phyloP scores from a whole-genome alignment of 1,140 invertebrate genomes.

The Procambarus clarkii region DNA sequence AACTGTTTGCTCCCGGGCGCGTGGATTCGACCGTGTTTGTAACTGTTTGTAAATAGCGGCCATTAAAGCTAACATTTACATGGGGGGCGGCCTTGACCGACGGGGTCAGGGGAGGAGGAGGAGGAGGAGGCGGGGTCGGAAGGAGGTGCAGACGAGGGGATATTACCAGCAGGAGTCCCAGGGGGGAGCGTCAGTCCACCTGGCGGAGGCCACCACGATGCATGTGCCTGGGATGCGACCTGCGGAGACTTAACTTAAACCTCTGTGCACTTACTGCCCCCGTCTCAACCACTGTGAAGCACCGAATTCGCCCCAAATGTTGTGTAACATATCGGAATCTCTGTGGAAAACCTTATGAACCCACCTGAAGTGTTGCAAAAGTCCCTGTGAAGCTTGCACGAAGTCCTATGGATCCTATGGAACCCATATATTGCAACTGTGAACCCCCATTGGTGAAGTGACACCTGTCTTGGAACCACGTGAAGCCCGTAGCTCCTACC shows the following conservation, averaged over 20 bases:
- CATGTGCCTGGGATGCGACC: neutral
- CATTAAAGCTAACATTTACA: slow-evolving; percentile 69
- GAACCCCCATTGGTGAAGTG: too few species aligned
- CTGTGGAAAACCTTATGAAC: too few species aligned
- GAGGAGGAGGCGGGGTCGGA: neutral
- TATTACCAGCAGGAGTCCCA: neutral
- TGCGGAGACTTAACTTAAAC: too few species aligned
- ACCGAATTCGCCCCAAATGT: neutral
- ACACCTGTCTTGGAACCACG: too few species aligned
- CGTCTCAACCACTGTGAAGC: neutral
- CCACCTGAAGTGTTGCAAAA: too few species aligned
- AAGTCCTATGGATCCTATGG: too few species aligned
- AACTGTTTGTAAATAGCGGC: slow-evolving; percentile 66
- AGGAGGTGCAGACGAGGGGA: slow-evolving; percentile 20
- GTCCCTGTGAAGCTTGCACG: too few species aligned
- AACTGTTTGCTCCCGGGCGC: slow-evolving; percentile 63
- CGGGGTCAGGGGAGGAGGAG: slow-evolving; percentile 42
- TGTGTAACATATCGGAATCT: too few species aligned
- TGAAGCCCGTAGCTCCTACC: too few species aligned
- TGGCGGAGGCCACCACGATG: slow-evolving; percentile 30
- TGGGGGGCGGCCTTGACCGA: slow-evolving; percentile 57
- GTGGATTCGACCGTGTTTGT: slow-evolving; percentile 59
- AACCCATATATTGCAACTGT: too few species aligned
- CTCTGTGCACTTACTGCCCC: too few species aligned
- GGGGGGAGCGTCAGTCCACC: slow-evolving; percentile 46